Percentiles rank a stretch among this genome's conserved stretches.
These are phyloP conservation scores for Stylophora pistillata DNA, from an alignment of 64 coral and sea anemone genomes.

Conservation along the genomic window DNA sequence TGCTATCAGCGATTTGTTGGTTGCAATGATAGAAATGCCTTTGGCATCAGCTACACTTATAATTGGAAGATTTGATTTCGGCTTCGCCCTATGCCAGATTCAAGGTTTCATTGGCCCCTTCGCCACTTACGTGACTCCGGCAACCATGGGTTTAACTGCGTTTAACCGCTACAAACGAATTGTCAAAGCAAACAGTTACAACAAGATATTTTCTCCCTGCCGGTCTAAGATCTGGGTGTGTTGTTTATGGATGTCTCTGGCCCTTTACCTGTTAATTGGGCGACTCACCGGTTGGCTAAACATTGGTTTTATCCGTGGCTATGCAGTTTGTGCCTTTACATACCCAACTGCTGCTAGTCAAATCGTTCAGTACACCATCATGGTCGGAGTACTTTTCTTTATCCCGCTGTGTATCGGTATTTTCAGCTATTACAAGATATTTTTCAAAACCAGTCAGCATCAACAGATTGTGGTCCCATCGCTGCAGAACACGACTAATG, in stretches of 20 bases:
- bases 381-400: background rate
- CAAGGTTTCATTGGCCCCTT: no score
- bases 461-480: no score
- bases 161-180: background rate
- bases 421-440: background rate
- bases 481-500: no score
- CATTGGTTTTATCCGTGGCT: background rate
- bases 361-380: background rate
- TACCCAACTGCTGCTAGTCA: background rate
- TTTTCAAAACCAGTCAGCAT: background rate
- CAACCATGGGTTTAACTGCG: background rate
- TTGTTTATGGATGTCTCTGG: background rate
- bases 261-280: background rate
- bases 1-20: no score
- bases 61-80: no score
- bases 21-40: no score
- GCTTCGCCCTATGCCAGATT: no score
- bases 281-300: background rate
- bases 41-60: no score
- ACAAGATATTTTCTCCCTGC: background rate
- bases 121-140: background rate
- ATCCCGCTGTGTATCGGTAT: background rate
- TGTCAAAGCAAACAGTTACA: background rate
- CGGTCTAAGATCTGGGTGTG: background rate
- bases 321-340: background rate